Evolutionary conservation across 2,888 invertebrate genomes (phyloP), one percentile per base, ranked within the genome.

Genomic region (Rotaria macrura): DNA sequence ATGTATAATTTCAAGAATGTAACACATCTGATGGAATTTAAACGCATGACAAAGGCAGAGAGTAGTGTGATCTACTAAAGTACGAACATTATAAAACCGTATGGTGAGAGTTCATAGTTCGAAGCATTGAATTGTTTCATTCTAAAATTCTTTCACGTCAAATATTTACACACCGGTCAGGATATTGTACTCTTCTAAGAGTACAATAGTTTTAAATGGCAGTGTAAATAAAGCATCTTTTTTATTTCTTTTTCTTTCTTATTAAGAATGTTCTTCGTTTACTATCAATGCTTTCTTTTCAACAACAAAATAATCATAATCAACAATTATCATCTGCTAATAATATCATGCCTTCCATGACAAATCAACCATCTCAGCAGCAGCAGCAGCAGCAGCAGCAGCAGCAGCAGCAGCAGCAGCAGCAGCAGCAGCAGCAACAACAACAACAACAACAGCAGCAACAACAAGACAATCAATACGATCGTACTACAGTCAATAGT

Each of bases 231-330:
- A n/a, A n/a, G n/a, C n/a, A n/a, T n/a, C n/a, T 20, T 23, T 74
- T 23, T 74, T 25, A 1, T n/a, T n/a, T n/a, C 4, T 43, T 43
- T 43, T 40, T 25, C n/a, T 43, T 40, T 43, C 2, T 25, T 57
- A 7, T 57, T 57, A 49, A 79, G 79, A 79, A 79, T 79, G 43
- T 79, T 40, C 79, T 79, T 79, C 79, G 79, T 14, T 12, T 79
- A 4, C 20, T 79, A 6, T 40, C 79, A 12, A 79, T 79, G 79
- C 43, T 43, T 25, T 43, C 43, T 25, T 43, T 43, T 9, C 79
- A 79, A 43, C 79, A 79, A 79, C 79, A 40, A n/a, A 40, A 25
- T n/a, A 34, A 65, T 65, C 34, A 65, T 65, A 65, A 65, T 34
- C 65, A 65, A 65, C 34, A 29, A 17, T 10, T 65, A 65, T 34